Base-by-base conservation (phyloP, 1,140 invertebrate genomes). In the Eupeodes corollae region DNA sequence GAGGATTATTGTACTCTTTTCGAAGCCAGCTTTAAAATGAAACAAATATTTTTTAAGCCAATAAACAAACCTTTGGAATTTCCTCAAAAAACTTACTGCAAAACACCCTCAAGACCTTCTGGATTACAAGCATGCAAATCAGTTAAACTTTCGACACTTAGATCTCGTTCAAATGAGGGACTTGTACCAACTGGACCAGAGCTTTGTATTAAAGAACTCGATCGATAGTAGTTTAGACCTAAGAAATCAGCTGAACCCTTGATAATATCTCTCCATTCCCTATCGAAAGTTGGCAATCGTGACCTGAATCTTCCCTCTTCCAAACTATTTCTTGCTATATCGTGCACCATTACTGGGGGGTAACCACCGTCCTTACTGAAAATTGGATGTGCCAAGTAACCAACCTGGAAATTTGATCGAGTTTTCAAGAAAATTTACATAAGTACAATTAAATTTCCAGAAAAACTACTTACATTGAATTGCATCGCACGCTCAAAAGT, bases 311-410 rank as follows among this genome's bases (percentile, higher is more conserved):
- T 73, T 3, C 75, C 71, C 55, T 82, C 74, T 6, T 57, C 52
- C 21, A 51, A 61, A 56, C 77, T 82, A 46, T 75, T 79, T 19
- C 35, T 50, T 56, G 59, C 74, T 43, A 82, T 67, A 33, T 69
- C 58, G 11, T 65, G 54, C 43, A 75, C 71, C 75, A 84, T 78
- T 0, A 76, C 46, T 16, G 56, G 49, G 1, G 82, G 79, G 61
- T 83, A 84, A 57, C 82, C 77, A 0, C 82, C 81, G 0, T 63
- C 49, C 43, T 59, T 43, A 0, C 73, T 73, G 63, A 76, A 77
- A 47, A 83, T 75, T 14, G 79, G 78, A 57, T 83, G 63, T 0
- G 75, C 72, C 44, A 74, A 75, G 79, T 78, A 82, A 11, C 82
- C 82, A 34, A 74, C 67, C 75, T 78, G 56, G 38, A 71, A 70